A percentile compares a stretch with the other conserved stretches of the same genome.
Evolutionary conservation across 23 tunicate genomes (phyloP).

Genomic region (Halocynthia aurantium): DNA sequence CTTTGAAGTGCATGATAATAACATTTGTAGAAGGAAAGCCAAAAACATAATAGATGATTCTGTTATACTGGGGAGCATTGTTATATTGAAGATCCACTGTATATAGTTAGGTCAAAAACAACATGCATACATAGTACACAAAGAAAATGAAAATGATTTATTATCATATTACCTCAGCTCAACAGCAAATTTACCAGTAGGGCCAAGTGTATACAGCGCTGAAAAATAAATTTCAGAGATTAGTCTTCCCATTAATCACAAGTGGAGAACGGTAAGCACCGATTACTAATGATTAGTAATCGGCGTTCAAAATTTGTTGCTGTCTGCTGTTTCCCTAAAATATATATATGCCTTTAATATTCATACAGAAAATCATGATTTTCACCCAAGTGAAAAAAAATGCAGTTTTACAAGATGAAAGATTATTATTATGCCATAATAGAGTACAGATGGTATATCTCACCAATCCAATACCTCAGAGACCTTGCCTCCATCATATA

Average conservation of each 20-base stretch:
- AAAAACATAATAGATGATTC: too few species aligned
- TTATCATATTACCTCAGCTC: constrained; percentile 39
- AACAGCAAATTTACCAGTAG: constrained; percentile 85
- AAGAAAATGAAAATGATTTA: too few species aligned
- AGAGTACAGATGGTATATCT: not conserved
- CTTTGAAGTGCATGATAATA: too few species aligned
- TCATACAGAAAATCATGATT: not conserved
- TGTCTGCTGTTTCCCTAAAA: too few species aligned
- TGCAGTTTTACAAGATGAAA: not conserved
- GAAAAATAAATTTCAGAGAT: not conserved
- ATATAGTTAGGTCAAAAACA: too few species aligned
- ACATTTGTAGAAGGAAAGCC: too few species aligned
- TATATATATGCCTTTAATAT: too few species aligned
- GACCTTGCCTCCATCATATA: too few species aligned
- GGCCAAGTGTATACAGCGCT: constrained; percentile 34
- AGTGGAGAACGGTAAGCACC: not conserved
- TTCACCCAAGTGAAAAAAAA: not conserved
- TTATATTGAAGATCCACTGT: too few species aligned
- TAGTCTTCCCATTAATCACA: not conserved
- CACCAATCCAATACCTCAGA: too few species aligned
- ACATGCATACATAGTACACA: too few species aligned
- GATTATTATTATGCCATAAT: not conserved
- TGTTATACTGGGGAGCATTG: too few species aligned
- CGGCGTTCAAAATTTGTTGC: not conserved
- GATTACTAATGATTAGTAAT: not conserved